Conservation (phyloP, 1,140 invertebrate genomes). For the Leptonema lineaticorne region DNA sequence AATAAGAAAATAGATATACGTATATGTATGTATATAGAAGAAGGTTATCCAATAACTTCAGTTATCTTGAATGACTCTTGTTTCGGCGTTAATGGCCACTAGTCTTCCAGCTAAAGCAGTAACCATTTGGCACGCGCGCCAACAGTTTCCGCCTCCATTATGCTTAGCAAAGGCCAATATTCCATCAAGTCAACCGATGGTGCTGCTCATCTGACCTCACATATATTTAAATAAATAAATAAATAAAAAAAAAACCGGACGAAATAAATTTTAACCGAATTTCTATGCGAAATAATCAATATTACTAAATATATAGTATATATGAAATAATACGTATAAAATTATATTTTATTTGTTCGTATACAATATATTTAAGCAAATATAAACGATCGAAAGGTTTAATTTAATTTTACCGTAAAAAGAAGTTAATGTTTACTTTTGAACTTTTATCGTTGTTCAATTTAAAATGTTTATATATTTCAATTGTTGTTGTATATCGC, state of each 20-base stretch:
- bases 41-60: conserved; percentile 27
- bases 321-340: too few species aligned
- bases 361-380: too few species aligned
- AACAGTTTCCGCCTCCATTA: conserved; percentile 22
- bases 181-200: background rate
- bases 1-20: background rate
- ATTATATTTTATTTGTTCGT: too few species aligned
- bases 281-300: too few species aligned
- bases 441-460: too few species aligned
- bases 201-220: conserved; percentile 1
- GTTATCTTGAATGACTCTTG: conserved; percentile 27
- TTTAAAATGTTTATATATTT: too few species aligned
- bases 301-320: too few species aligned
- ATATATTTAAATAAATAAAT: background rate
- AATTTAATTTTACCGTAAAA: too few species aligned
- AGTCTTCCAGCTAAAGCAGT: conserved; percentile 18
- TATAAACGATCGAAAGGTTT: too few species aligned
- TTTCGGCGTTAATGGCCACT: conserved; percentile 22
- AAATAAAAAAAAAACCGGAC: background rate
- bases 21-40: background rate
- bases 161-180: conserved; percentile 23
- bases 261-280: too few species aligned
- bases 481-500: too few species aligned
- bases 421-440: too few species aligned
- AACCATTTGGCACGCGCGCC: conserved; percentile 28